Conservation (phyloP, 2,888 invertebrate species). For the Cephus spinipes region DNA sequence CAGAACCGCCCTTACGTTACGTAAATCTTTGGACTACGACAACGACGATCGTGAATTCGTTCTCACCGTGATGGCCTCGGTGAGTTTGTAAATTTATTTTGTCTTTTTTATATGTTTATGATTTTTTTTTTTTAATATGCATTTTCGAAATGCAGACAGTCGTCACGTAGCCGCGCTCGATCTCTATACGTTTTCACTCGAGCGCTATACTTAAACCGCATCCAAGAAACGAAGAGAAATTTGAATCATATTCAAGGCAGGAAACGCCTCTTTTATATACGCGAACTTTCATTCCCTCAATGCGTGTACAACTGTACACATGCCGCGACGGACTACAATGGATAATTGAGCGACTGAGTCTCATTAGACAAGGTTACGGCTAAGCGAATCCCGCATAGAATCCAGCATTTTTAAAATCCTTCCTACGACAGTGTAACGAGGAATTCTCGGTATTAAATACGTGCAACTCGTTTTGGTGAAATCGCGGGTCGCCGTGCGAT, state of each 20-base stretch:
- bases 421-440: background rate
- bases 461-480: slow-evolving; percentile 6
- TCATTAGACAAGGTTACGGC: background rate
- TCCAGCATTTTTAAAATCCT: background rate
- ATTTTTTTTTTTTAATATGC: background rate
- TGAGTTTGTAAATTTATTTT: slow-evolving; percentile 65
- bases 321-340: background rate
- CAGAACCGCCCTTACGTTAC: slow-evolving; percentile 79
- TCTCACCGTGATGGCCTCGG: slow-evolving; percentile 81
- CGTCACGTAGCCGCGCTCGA: background rate
- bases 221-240: background rate
- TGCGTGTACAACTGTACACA: background rate
- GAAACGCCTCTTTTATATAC: background rate
- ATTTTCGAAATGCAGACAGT: background rate
- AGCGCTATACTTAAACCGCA: background rate
- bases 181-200: background rate
- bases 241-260: background rate
- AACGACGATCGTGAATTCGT: slow-evolving; percentile 81
- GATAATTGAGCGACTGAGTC: background rate
- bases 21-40: slow-evolving; percentile 83
- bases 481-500: slow-evolving; percentile 8
- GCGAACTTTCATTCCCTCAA: background rate
- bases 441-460: background rate
- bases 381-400: background rate
- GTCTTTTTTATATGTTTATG: background rate